Percentiles rank a stretch among this genome's conserved stretches.
Evolutionary conservation across 2,888 invertebrate genomes (phyloP).

Genomic region (Pristionchus japonicus): DNA sequence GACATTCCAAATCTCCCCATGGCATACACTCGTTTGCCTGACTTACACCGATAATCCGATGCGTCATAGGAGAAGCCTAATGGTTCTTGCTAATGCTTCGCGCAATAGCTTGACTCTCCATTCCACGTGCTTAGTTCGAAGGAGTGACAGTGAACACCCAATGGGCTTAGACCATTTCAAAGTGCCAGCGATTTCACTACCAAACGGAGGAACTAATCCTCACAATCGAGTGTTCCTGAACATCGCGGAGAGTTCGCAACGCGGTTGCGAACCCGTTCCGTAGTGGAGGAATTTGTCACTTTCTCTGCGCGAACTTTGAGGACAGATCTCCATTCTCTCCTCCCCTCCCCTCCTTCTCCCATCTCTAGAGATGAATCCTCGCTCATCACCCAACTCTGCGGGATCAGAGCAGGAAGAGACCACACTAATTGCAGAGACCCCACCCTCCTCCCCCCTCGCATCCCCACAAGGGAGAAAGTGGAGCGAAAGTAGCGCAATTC

Average conservation of each 20-base stretch:
- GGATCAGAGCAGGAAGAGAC: not conserved
- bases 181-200: too few relatives aligned
- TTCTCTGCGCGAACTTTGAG: not conserved
- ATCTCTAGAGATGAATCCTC: not conserved
- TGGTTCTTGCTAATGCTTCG: not conserved
- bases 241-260: not conserved
- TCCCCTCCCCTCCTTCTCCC: not conserved
- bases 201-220: too few relatives aligned
- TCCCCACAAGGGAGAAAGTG: conserved; percentile 9
- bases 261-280: not conserved
- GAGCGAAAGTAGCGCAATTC: not conserved
- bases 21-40: not conserved
- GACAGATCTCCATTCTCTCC: not conserved
- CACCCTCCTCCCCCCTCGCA: not conserved
- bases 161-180: too few relatives aligned
- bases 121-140: not conserved
- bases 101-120: not conserved
- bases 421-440: not conserved
- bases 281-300: not conserved
- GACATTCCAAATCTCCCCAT: not conserved
- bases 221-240: too few relatives aligned
- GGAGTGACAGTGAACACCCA: too few relatives aligned
- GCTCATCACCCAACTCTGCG: too few relatives aligned
- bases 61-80: not conserved
- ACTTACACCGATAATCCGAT: not conserved